Percentiles rank a stretch among this genome's conserved stretches.
phyloP scores from a whole-genome alignment of 1,140 invertebrate genomes.

The Scaptomyza graminum region DNA sequence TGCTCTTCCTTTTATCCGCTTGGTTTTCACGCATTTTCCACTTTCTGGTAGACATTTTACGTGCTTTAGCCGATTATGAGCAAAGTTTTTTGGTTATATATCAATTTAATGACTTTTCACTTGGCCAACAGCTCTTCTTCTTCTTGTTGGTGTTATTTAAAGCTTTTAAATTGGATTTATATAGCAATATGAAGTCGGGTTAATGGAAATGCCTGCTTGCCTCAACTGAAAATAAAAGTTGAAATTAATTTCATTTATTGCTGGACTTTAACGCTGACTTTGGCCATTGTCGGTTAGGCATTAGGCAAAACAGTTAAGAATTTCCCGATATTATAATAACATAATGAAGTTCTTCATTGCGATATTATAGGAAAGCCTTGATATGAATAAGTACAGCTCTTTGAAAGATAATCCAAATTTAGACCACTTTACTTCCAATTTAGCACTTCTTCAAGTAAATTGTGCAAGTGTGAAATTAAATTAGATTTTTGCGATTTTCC shows the following conservation, averaged over 20 bases:
- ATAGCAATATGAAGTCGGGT: constrained; percentile 58
- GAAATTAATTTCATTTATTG: constrained; percentile 59
- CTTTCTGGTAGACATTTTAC: constrained; percentile 40
- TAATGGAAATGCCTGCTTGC: constrained; percentile 14
- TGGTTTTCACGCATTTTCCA: constrained; percentile 29
- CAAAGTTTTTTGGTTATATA: constrained; percentile 79
- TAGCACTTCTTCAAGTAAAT: neutral
- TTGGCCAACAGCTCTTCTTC: constrained; percentile 34
- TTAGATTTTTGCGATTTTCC: neutral
- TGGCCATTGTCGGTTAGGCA: no score
- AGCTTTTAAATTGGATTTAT: constrained; percentile 72
- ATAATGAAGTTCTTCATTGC: neutral
- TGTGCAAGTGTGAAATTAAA: neutral
- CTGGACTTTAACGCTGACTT: constrained; percentile 27
- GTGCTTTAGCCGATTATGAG: constrained; percentile 67
- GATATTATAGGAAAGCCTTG: neutral
- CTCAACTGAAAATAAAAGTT: constrained; percentile 8
- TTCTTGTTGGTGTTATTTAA: constrained; percentile 56
- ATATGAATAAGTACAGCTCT: no score
- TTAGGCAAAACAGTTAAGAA: constrained; percentile 5
- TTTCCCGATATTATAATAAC: neutral
- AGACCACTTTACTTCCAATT: neutral
- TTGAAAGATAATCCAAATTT: neutral
- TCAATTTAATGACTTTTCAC: constrained; percentile 75
- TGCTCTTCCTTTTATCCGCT: neutral